These are phyloP conservation scores for Oithona nana DNA, from an alignment of 2,888 invertebrate species.

Conservation along the genomic window DNA sequence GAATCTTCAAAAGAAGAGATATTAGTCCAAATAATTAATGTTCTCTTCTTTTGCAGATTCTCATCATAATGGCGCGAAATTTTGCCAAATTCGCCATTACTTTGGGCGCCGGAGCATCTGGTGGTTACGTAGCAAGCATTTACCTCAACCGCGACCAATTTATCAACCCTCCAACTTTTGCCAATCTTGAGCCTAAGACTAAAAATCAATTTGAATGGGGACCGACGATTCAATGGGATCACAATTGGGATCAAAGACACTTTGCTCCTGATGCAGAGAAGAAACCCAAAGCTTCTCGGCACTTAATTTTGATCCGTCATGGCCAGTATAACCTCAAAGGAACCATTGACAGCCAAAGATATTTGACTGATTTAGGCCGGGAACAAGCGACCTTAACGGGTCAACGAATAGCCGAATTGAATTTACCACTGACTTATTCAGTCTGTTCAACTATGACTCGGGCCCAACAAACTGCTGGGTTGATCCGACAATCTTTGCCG, in stretches of 20 bases:
- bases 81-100: background rate
- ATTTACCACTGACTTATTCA: conserved; percentile 56
- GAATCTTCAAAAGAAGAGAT: conserved; percentile 19
- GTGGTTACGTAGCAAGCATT: background rate
- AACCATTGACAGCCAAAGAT: conserved; percentile 18
- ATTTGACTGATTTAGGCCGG: conserved; percentile 34
- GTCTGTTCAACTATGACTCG: conserved; percentile 79
- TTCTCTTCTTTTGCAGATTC: background rate
- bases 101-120: background rate
- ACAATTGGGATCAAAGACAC: background rate
- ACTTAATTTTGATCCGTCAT: conserved; percentile 75
- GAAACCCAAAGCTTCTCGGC: conserved; percentile 45
- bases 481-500: conserved; percentile 51
- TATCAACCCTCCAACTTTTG: background rate
- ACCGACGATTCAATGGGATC: background rate
- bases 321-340: conserved; percentile 58
- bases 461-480: conserved; percentile 71
- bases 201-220: background rate
- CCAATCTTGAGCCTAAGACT: background rate
- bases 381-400: conserved; percentile 74
- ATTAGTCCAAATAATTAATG: background rate
- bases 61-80: background rate
- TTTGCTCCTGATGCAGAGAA: background rate
- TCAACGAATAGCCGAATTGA: conserved; percentile 44
- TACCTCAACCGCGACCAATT: background rate